Percentiles rank a stretch among this genome's conserved stretches.
Conservation (phyloP, 53 echinoderm and acorn worm species). For the Antedon mediterranea region DNA sequence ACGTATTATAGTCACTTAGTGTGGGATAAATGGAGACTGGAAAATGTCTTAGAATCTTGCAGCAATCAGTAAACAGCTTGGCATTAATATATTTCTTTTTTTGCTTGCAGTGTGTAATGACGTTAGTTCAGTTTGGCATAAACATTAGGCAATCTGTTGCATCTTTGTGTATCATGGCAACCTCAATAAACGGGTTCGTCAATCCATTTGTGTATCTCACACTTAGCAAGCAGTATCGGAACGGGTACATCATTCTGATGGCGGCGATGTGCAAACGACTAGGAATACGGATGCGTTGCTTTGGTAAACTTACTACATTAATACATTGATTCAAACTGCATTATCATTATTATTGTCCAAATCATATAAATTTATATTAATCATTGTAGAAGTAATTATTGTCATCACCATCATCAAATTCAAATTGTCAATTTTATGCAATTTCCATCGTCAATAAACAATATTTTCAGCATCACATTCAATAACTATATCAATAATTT, state of each 20-base stretch:
- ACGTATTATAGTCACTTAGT: no score
- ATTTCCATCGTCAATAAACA: no score
- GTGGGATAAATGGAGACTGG: no score
- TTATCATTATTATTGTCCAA: not conserved
- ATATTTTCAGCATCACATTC: no score
- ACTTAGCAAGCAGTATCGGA: conserved; percentile 80
- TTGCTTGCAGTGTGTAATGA: conserved; percentile 56
- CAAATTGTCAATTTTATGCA: no score
- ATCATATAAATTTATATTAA: not conserved
- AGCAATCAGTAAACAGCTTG: no score
- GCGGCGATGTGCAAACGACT: not conserved
- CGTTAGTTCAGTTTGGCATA: conserved; percentile 63
- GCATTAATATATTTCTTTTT: not conserved
- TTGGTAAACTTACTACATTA: not conserved
- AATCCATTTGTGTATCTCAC: conserved; percentile 83
- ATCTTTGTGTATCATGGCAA: conserved; percentile 77
- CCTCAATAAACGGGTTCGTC: conserved; percentile 76
- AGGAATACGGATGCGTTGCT: not conserved
- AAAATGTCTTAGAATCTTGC: no score
- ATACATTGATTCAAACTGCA: not conserved
- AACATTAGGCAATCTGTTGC: conserved; percentile 69
- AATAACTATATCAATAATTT: no score
- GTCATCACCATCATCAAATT: no score
- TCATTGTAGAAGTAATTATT: no score
- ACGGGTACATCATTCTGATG: conserved; percentile 31